Evolutionary conservation across 2,797 vertebrate species (phyloP).

Genomic region (Epinephelus malabaricus): DNA sequence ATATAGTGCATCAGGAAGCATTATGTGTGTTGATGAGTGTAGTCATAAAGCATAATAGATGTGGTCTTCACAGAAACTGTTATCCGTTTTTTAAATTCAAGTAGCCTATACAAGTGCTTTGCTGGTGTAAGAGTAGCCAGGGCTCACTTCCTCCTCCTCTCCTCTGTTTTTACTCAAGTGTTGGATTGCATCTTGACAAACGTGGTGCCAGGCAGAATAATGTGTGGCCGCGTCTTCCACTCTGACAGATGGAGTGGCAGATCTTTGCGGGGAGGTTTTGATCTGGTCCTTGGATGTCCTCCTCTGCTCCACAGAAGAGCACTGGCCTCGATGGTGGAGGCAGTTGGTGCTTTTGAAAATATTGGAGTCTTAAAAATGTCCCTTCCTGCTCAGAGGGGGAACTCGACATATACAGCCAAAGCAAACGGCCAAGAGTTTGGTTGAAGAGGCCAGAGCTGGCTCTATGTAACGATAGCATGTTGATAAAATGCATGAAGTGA

Average conservation of each 20-base stretch:
- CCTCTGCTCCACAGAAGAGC: slow-evolving; percentile 25
- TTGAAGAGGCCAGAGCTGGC: slow-evolving; percentile 12
- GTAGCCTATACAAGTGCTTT: neutral
- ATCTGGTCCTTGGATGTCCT: slow-evolving; percentile 52
- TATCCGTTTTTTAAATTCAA: neutral
- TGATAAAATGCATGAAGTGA: neutral
- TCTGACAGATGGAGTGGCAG: slow-evolving; percentile 62
- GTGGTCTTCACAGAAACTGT: too few species aligned
- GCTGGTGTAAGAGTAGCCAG: slow-evolving; percentile 4
- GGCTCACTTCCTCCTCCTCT: slow-evolving; percentile 17
- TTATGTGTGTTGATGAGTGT: too few species aligned
- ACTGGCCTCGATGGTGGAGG: slow-evolving; percentile 28
- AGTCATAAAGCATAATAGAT: too few species aligned
- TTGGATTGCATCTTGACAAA: slow-evolving; percentile 38
- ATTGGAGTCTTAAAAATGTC: slow-evolving; percentile 5
- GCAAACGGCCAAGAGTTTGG: slow-evolving; percentile 3
- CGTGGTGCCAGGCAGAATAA: slow-evolving; percentile 38
- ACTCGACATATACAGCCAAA: slow-evolving; percentile 1
- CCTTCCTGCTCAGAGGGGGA: slow-evolving; percentile 15
- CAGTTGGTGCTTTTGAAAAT: slow-evolving; percentile 50
- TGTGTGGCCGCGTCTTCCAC: slow-evolving; percentile 30
- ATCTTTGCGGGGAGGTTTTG: slow-evolving; percentile 55
- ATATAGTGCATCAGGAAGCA: too few species aligned
- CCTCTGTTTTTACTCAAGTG: slow-evolving; percentile 21
- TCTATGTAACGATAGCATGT: neutral